Percentiles rank a stretch among this genome's conserved stretches.
phyloP scores from a whole-genome alignment of 2,797 vertebrate species.

The Pantherophis vulpinus region DNA sequence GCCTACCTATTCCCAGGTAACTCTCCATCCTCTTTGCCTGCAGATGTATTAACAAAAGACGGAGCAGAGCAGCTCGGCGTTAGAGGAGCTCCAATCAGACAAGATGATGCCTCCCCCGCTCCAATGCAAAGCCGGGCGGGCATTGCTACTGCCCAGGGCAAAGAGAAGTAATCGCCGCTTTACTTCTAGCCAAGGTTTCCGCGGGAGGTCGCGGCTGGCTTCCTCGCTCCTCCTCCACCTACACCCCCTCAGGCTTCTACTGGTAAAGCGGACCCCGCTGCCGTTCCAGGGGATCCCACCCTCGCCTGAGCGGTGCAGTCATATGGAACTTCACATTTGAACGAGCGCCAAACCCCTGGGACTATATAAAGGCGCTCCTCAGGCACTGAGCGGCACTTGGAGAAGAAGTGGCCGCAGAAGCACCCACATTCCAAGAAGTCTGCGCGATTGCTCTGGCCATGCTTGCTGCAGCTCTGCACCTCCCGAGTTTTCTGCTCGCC shows the following conservation, averaged over 20 bases:
- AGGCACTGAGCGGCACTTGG: constrained; percentile 60
- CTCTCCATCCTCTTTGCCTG: neutral
- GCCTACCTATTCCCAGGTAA: neutral
- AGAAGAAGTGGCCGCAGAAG: constrained; percentile 26
- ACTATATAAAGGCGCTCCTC: constrained; percentile 73
- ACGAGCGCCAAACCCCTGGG: constrained; percentile 76
- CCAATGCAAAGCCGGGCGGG: neutral
- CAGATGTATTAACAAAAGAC: neutral
- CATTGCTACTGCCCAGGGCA: neutral
- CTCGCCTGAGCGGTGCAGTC: constrained; percentile 75
- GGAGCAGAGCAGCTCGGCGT: neutral
- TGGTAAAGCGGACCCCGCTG: constrained; percentile 66
- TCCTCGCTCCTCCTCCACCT: constrained; percentile 39
- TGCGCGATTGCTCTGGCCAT: constrained; percentile 60
- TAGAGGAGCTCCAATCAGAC: neutral
- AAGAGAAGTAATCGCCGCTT: neutral
- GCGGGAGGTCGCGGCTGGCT: neutral
- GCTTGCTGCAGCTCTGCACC: constrained; percentile 77
- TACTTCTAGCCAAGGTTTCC: neutral
- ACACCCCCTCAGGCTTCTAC: constrained; percentile 67
- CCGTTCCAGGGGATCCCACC: constrained; percentile 65
- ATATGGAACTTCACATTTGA: constrained; percentile 84
- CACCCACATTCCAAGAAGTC: constrained; percentile 57
- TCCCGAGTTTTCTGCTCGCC: constrained; percentile 77
- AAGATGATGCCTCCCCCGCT: too few relatives aligned